These are phyloP conservation scores for Oreortyx pictus DNA, from an alignment of 2,797 vertebrate species.

Conservation along the genomic window DNA sequence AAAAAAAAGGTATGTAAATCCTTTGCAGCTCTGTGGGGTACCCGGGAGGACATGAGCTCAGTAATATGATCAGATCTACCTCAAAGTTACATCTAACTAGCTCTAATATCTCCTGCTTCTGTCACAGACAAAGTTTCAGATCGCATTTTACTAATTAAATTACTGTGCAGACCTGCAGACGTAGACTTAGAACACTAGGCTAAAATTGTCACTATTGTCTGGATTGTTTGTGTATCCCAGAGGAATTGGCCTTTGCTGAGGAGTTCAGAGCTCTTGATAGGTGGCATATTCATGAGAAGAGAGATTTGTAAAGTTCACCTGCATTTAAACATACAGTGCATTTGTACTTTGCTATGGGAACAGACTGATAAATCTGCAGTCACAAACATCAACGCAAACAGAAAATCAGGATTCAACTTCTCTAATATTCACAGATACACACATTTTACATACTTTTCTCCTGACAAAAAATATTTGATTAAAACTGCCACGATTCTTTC, in stretches of 20 bases:
- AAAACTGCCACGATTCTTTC: not conserved
- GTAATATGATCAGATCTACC: not conserved
- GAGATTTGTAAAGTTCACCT: not conserved
- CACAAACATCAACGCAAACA: not conserved
- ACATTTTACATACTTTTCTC: not conserved
- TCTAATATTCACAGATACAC: not conserved
- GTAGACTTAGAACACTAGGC: not conserved
- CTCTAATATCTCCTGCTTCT: not conserved
- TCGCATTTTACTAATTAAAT: not conserved
- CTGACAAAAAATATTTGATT: not conserved
- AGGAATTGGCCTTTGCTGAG: not conserved
- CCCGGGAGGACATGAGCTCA: not conserved
- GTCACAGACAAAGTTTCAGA: not conserved
- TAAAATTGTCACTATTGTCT: rapidly evolving
- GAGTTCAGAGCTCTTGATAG: not conserved
- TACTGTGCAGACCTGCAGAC: not conserved
- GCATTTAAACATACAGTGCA: not conserved
- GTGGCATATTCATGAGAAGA: not conserved
- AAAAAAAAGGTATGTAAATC: not conserved
- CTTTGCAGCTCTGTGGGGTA: not conserved
- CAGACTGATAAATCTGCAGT: not conserved
- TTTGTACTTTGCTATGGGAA: not conserved
- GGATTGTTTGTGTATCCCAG: not conserved
- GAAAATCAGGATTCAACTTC: not conserved
- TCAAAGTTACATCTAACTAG: not conserved